A percentile compares a stretch with the other conserved stretches of the same genome.
Evolutionary conservation across 2,113 vertebrate species (phyloP).

Genomic region (Grantiella picta): DNA sequence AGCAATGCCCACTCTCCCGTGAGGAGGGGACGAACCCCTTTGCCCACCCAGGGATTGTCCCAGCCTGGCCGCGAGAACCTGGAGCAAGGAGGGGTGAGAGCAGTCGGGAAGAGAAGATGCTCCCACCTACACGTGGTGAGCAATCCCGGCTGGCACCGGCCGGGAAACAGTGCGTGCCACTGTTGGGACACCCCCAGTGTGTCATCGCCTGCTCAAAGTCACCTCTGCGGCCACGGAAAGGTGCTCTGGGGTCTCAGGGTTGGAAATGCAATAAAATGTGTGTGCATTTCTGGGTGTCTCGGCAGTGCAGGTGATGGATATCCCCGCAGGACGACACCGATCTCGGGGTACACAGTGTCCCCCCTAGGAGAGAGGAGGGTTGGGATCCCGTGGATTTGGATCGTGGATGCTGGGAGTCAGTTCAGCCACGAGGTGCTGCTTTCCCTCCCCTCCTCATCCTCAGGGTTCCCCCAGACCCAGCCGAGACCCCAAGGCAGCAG

Average conservation of each 20-base stretch:
- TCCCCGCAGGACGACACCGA: rapidly evolving
- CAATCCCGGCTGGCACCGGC: background rate
- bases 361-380: background rate
- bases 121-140: background rate
- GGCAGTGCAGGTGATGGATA: rapidly evolving
- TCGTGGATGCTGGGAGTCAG: rapidly evolving
- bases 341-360: background rate
- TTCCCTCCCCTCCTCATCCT: background rate
- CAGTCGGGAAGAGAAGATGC: background rate
- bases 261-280: background rate
- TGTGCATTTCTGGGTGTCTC: rapidly evolving
- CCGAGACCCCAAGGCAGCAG: rapidly evolving
- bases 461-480: too few relatives aligned
- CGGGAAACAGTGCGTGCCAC: background rate
- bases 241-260: background rate
- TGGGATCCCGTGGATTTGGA: rapidly evolving
- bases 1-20: background rate
- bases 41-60: background rate
- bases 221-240: rapidly evolving
- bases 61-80: background rate
- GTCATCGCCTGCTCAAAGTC: background rate
- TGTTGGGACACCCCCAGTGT: background rate
- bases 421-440: background rate
- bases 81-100: background rate
- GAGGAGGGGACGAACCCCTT: background rate